These are phyloP conservation scores for Microctonus brassicae DNA, from an alignment of 2,888 invertebrate genomes.

Conservation along the genomic window DNA sequence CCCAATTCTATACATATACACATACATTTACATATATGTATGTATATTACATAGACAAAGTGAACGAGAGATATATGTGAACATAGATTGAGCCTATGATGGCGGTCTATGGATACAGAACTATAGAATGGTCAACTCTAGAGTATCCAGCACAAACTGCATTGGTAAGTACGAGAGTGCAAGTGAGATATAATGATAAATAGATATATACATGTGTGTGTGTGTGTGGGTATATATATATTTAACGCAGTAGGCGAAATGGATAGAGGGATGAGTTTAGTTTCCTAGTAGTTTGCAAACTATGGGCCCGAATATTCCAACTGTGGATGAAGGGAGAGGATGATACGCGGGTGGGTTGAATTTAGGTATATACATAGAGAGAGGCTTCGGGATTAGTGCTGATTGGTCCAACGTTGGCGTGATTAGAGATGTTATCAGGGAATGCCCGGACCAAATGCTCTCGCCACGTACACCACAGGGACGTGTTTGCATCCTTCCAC, in stretches of 20 bases:
- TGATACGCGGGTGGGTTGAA: conserved; percentile 27
- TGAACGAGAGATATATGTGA: conserved; percentile 20
- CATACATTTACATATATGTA: too few relatives aligned
- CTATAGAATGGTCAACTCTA: conserved; percentile 52
- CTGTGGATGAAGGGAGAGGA: background rate
- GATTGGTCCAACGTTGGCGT: conserved; percentile 69
- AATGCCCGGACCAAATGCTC: conserved; percentile 52
- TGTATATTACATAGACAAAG: conserved; percentile 15
- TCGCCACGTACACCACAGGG: conserved; percentile 50
- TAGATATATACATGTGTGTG: background rate
- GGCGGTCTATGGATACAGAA: conserved; percentile 45
- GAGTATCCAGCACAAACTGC: conserved; percentile 36
- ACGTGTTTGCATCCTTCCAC: conserved; percentile 55
- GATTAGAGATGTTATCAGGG: conserved; percentile 70
- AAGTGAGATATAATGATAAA: too few relatives aligned
- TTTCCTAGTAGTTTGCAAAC: conserved; percentile 56
- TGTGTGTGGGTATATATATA: too few relatives aligned
- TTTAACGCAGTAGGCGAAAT: conserved; percentile 4
- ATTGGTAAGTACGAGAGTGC: conserved; percentile 25
- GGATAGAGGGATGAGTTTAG: conserved; percentile 49
- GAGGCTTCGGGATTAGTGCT: conserved; percentile 64
- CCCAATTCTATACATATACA: conserved; percentile 31
- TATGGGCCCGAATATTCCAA: conserved; percentile 17
- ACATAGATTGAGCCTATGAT: conserved; percentile 41
- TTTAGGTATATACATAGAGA: conserved; percentile 15